phyloP scores from a whole-genome alignment of 92 coral and sea anemone species.

The Porites divaricata region DNA sequence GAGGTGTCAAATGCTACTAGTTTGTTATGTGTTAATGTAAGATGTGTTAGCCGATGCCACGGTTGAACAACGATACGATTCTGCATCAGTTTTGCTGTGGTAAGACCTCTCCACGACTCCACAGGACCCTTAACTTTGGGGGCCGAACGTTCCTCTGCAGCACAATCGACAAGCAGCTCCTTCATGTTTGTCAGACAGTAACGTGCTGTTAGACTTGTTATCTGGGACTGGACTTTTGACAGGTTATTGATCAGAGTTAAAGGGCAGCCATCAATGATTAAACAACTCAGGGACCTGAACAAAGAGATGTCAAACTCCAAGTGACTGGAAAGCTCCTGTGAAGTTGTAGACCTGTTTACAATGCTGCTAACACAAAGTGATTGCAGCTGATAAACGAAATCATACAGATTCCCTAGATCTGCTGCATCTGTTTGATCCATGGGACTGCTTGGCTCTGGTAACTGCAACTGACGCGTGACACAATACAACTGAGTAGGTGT shows the following conservation, averaged over 20 bases:
- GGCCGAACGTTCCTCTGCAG: constrained; percentile 73
- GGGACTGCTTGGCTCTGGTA: constrained; percentile 77
- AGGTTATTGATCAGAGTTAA: constrained; percentile 75
- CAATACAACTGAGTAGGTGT: constrained; percentile 92
- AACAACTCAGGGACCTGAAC: constrained; percentile 79
- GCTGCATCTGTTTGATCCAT: constrained; percentile 65
- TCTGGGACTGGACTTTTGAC: constrained; percentile 78
- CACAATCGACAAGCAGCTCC: constrained; percentile 86
- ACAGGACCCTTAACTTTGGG: constrained; percentile 71
- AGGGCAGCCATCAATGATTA: constrained; percentile 86
- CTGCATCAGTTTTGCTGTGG: constrained; percentile 82
- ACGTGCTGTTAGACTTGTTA: constrained; percentile 74
- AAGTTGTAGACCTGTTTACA: constrained; percentile 40
- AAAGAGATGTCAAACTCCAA: constrained; percentile 95
- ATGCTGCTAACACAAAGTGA: constrained; percentile 73
- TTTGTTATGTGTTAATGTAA: constrained; percentile 83
- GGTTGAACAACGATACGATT: constrained; percentile 95
- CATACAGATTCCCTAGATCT: constrained; percentile 89
- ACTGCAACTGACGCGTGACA: constrained; percentile 89
- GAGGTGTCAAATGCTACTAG: constrained; percentile 85
- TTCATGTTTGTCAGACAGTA: constrained; percentile 85
- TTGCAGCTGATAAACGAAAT: constrained; percentile 82
- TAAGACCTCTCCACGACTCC: constrained; percentile 87
- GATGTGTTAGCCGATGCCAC: constrained; percentile 81
- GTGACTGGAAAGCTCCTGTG: constrained; percentile 84